Percentiles rank a stretch among this genome's conserved stretches.
Conservation (phyloP, 2,888 invertebrate species). For the Lycia hirtaria region DNA sequence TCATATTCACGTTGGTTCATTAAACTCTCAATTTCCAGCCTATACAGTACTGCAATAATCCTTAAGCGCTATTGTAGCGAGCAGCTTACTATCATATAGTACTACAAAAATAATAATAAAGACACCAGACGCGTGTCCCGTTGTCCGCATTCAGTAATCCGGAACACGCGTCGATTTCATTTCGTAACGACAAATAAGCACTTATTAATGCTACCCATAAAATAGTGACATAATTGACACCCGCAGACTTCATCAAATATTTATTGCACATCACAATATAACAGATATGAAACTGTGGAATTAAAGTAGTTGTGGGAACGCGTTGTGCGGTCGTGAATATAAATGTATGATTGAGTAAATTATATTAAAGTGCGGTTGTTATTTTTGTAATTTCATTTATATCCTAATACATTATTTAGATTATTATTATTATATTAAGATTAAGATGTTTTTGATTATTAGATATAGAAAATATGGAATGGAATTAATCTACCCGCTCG, state of each 20-base stretch:
- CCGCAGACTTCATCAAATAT: slow-evolving; percentile 75
- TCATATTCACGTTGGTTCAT: too few species aligned
- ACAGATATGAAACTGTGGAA: slow-evolving; percentile 69
- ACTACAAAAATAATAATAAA: slow-evolving; percentile 51
- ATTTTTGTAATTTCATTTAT: slow-evolving; percentile 43
- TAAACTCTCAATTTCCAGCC: too few species aligned
- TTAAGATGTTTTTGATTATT: too few species aligned
- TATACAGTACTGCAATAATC: too few species aligned
- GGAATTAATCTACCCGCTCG: too few species aligned
- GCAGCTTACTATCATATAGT: slow-evolving; percentile 26
- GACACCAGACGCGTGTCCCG: slow-evolving; percentile 58
- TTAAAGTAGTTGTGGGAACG: slow-evolving; percentile 64
- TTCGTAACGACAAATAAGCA: slow-evolving; percentile 76
- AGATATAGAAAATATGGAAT: too few species aligned
- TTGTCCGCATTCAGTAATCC: slow-evolving; percentile 64
- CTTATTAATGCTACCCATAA: slow-evolving; percentile 72
- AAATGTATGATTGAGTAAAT: slow-evolving; percentile 55
- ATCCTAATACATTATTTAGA: slow-evolving; percentile 15
- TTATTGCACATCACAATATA: slow-evolving; percentile 75
- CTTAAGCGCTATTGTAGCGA: slow-evolving; percentile 49
- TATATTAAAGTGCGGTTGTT: slow-evolving; percentile 44
- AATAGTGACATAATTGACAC: slow-evolving; percentile 70
- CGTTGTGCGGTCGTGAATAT: slow-evolving; percentile 52
- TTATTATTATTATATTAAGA: too few species aligned
- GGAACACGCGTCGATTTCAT: slow-evolving; percentile 78